These are phyloP conservation scores for Sterrhoptilus dennistouni DNA, from an alignment of 2,113 vertebrate genomes.

Conservation along the genomic window DNA sequence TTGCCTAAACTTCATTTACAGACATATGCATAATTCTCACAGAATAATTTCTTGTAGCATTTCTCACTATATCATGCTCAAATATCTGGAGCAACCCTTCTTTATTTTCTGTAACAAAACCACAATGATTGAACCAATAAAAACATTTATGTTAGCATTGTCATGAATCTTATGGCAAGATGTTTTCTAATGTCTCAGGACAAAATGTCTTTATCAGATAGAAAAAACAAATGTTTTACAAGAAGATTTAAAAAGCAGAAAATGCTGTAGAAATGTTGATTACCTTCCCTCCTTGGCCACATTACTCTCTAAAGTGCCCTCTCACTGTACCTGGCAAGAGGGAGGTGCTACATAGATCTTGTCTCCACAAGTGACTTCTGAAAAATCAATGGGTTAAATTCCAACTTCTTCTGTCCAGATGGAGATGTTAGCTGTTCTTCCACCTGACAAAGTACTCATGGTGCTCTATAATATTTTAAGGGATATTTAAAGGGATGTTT, in stretches of 20 bases:
- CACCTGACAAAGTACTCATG: background rate
- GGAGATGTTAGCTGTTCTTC: background rate
- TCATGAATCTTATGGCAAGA: background rate
- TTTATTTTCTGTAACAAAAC: background rate
- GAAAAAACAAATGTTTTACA: background rate
- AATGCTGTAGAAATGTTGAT: background rate
- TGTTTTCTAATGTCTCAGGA: background rate
- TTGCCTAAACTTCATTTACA: background rate
- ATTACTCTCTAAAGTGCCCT: fast-evolving
- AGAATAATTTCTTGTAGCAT: background rate
- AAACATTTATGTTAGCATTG: background rate
- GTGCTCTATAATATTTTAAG: background rate
- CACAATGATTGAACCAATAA: background rate
- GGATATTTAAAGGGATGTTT: background rate
- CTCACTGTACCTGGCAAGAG: background rate
- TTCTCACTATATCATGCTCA: background rate
- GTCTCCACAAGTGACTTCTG: background rate
- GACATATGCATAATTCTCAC: background rate
- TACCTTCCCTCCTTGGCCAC: background rate
- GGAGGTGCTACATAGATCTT: background rate
- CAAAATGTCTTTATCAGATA: background rate
- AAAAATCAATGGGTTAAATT: background rate
- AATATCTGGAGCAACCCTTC: fast-evolving
- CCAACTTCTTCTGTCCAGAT: background rate
- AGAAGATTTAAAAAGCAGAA: background rate